These are phyloP conservation scores for Labroides dimidiatus DNA, from an alignment of 2,797 vertebrate genomes.

Conservation along the genomic window DNA sequence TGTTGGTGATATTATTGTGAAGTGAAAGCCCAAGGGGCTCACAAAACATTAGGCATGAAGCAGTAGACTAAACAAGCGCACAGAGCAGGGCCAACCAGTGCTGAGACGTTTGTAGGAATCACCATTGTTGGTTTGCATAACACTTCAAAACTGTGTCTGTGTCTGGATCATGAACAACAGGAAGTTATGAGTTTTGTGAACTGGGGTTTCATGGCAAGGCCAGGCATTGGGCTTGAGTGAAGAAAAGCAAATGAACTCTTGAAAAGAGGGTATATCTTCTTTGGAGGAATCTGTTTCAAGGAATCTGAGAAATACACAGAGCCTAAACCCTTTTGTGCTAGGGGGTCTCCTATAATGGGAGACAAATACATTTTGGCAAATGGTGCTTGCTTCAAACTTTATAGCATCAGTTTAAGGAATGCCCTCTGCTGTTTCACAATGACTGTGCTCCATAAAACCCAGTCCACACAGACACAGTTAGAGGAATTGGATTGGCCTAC, in stretches of 20 bases:
- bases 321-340: no score
- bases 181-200: no score
- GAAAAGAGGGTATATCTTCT: no score
- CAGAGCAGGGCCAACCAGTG: no score
- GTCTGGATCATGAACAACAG: neutral
- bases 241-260: no score
- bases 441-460: neutral
- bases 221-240: no score
- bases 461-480: neutral
- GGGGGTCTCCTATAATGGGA: no score
- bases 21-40: neutral
- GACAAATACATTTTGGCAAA: neutral
- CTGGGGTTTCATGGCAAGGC: neutral
- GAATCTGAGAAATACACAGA: no score
- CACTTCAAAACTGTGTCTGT: neutral
- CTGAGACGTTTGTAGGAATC: no score
- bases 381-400: neutral
- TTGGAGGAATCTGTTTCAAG: no score
- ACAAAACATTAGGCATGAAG: neutral
- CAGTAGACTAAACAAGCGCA: neutral
- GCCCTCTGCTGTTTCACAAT: neutral
- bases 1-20: neutral
- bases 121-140: neutral
- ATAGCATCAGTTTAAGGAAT: neutral
- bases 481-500: neutral